Conservation (phyloP, 2,888 invertebrate genomes). For the Protophormia terraenovae region DNA sequence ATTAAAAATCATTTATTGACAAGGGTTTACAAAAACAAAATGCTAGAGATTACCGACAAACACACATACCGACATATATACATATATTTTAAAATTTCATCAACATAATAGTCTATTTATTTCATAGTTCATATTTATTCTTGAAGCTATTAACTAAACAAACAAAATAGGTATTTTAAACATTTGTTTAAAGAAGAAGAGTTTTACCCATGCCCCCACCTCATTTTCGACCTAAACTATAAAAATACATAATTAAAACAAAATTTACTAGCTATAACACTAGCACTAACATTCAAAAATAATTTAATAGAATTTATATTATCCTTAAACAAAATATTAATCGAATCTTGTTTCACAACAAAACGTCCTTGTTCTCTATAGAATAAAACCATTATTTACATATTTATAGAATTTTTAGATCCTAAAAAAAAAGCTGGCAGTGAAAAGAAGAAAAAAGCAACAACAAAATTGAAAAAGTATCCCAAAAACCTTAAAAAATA, state of each 20-base stretch:
- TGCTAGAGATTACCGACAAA: background rate
- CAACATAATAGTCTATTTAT: background rate
- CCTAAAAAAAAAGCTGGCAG: background rate
- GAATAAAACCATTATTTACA: conserved; percentile 36
- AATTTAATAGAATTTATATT: conserved; percentile 49
- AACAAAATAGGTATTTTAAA: background rate
- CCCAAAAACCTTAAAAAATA: conserved; percentile 20
- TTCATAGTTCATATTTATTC: background rate
- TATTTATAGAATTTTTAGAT: conserved; percentile 49
- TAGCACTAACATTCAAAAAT: background rate
- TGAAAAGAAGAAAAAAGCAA: background rate
- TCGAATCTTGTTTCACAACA: conserved; percentile 33
- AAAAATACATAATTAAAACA: conserved; percentile 35
- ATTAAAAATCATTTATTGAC: conserved; percentile 24
- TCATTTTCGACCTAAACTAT: background rate
- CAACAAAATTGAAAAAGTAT: conserved; percentile 30
- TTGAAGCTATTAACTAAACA: background rate
- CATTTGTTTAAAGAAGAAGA: background rate
- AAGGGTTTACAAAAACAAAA: background rate
- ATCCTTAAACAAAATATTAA: conserved; percentile 43
- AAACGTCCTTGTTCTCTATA: conserved; percentile 11
- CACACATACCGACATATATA: background rate
- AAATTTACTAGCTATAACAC: background rate
- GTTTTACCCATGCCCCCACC: too few species aligned
- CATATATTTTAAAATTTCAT: background rate